Evolutionary conservation across 2,797 vertebrate species (phyloP).

Genomic region (Glyptemys insculpta): DNA sequence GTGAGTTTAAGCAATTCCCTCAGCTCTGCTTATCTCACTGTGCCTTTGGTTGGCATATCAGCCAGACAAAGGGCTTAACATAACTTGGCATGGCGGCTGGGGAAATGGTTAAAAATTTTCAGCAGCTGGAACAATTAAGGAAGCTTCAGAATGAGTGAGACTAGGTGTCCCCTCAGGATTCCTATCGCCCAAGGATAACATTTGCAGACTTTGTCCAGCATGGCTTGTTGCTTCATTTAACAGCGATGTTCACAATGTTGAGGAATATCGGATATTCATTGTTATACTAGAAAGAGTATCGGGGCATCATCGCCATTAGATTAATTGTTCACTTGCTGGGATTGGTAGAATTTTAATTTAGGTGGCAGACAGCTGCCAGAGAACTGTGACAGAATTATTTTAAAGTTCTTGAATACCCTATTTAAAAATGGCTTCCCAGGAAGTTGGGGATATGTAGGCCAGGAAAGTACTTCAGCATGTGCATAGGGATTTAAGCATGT

Average conservation of each 20-base stretch:
- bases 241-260: constrained; percentile 64
- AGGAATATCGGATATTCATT: constrained; percentile 60
- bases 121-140: constrained; percentile 76
- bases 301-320: constrained; percentile 34
- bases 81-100: constrained; percentile 53
- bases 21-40: constrained; percentile 73
- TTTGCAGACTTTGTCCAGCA: constrained; percentile 74
- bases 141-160: constrained; percentile 51
- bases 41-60: constrained; percentile 73
- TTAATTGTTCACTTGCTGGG: constrained; percentile 50
- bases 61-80: constrained; percentile 74
- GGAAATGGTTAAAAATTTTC: constrained; percentile 68
- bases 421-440: not conserved
- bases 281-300: constrained; percentile 50
- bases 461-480: not conserved
- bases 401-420: rapidly evolving
- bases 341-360: constrained; percentile 50
- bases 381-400: constrained; percentile 6
- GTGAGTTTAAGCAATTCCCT: constrained; percentile 67
- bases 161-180: constrained; percentile 72
- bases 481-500: not conserved
- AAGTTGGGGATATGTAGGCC: not conserved
- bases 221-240: constrained; percentile 71
- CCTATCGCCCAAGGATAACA: constrained; percentile 75
- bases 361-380: not conserved